These are phyloP conservation scores for Papilio protenor DNA, from an alignment of 2,888 invertebrate genomes.

Conservation along the genomic window DNA sequence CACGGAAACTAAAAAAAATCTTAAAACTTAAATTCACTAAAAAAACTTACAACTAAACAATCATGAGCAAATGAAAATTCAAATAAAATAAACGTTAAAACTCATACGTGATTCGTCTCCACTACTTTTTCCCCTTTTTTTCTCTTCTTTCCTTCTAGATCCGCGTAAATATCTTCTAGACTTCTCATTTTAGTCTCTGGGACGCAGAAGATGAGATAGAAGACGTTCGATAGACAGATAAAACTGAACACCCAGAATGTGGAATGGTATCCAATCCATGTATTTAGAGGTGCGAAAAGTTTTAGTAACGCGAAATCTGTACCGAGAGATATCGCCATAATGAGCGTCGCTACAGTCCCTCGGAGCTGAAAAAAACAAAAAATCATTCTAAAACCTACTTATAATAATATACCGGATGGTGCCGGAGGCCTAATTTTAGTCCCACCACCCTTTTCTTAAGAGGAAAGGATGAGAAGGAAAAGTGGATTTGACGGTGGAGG, in stretches of 20 bases:
- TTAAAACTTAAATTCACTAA: neutral
- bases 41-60: slow-evolving; percentile 19
- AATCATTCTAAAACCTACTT: no score
- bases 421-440: no score
- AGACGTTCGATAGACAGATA: slow-evolving; percentile 89
- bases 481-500: no score
- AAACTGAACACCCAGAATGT: slow-evolving; percentile 93
- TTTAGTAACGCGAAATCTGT: slow-evolving; percentile 95
- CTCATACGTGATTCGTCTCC: slow-evolving; percentile 62
- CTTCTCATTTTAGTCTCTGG: slow-evolving; percentile 97
- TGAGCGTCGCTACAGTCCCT: slow-evolving; percentile 76
- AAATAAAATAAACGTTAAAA: slow-evolving; percentile 6
- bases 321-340: slow-evolving; percentile 87
- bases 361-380: slow-evolving; percentile 63
- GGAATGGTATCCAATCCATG: slow-evolving; percentile 87
- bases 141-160: slow-evolving; percentile 85
- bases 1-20: neutral
- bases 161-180: slow-evolving; percentile 95
- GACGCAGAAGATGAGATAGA: slow-evolving; percentile 93
- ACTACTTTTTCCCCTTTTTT: slow-evolving; percentile 55
- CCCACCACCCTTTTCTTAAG: no score
- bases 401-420: no score
- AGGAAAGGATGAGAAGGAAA: no score
- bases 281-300: slow-evolving; percentile 88
- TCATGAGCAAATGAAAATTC: slow-evolving; percentile 24